Percentiles rank a stretch among this genome's conserved stretches.
Evolutionary conservation across 53 echinoderm and acorn worm species (phyloP).

Genomic region (Patiria pectinifera): DNA sequence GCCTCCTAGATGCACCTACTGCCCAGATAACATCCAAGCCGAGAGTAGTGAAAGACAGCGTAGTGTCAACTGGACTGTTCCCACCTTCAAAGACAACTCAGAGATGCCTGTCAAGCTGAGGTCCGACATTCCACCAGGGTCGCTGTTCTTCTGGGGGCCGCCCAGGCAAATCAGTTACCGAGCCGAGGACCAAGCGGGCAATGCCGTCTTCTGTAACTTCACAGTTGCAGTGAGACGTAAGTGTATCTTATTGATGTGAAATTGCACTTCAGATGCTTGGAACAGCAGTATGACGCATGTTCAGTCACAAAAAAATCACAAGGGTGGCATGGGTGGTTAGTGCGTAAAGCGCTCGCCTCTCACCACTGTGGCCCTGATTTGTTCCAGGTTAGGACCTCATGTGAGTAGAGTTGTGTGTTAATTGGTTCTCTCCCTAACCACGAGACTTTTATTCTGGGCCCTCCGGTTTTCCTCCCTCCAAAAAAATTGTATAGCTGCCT

Average conservation of each 20-base stretch:
- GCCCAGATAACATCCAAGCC: constrained; percentile 22
- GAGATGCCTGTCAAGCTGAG: constrained; percentile 5
- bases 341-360: too few relatives aligned
- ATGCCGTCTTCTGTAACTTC: constrained; percentile 66
- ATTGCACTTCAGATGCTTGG: too few relatives aligned
- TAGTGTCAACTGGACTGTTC: constrained; percentile 51
- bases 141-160: constrained; percentile 42
- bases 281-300: too few relatives aligned
- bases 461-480: too few relatives aligned
- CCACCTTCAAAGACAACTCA: constrained; percentile 67
- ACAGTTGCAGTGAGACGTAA: constrained; percentile 71
- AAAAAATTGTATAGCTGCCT: too few relatives aligned
- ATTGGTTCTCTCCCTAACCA: too few relatives aligned
- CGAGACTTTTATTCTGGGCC: too few relatives aligned
- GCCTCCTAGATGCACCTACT: constrained; percentile 49
- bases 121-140: constrained; percentile 30
- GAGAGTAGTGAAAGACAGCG: constrained; percentile 11
- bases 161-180: constrained; percentile 19
- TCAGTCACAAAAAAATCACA: too few relatives aligned
- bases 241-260: neutral
- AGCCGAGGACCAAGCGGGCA: constrained; percentile 62
- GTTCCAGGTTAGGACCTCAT: too few relatives aligned
- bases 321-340: too few relatives aligned
- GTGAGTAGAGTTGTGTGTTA: too few relatives aligned
- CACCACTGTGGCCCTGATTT: too few relatives aligned